Evolutionary conservation across 2,888 invertebrate genomes (phyloP).

Genomic region (Chaetogeoica ovagalla): DNA sequence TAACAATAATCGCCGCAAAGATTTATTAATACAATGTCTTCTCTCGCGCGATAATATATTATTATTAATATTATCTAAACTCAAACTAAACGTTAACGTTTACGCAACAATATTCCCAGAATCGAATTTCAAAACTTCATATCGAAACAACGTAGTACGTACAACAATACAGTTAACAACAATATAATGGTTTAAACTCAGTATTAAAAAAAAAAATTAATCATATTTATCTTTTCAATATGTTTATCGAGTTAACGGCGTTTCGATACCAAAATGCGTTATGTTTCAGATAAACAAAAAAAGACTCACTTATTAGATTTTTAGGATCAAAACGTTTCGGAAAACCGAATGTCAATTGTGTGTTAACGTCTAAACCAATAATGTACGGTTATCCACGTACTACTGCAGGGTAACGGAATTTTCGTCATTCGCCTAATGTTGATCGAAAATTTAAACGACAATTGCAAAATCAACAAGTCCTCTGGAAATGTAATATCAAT

Average conservation of each 20-base stretch:
- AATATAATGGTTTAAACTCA: background rate
- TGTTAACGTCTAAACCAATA: background rate
- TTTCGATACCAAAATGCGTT: background rate
- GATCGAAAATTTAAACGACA: too few species aligned
- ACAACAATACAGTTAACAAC: background rate
- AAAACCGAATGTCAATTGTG: background rate
- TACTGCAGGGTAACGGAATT: background rate
- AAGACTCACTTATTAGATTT: background rate
- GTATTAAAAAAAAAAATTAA: background rate
- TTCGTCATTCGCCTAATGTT: background rate
- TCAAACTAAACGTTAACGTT: conserved; percentile 8
- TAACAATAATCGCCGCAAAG: background rate
- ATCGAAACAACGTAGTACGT: background rate
- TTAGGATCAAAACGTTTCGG: background rate
- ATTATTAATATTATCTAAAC: background rate
- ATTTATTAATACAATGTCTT: background rate
- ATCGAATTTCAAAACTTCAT: conserved; percentile 15
- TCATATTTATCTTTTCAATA: background rate
- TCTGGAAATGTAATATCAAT: too few species aligned
- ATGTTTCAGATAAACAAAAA: background rate
- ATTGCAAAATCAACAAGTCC: too few species aligned
- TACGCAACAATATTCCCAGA: background rate
- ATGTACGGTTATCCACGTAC: background rate
- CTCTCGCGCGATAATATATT: background rate
- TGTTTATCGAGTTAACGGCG: background rate